These are phyloP conservation scores for Ennomos erosarius DNA, from an alignment of 2,888 invertebrate genomes.

Conservation along the genomic window DNA sequence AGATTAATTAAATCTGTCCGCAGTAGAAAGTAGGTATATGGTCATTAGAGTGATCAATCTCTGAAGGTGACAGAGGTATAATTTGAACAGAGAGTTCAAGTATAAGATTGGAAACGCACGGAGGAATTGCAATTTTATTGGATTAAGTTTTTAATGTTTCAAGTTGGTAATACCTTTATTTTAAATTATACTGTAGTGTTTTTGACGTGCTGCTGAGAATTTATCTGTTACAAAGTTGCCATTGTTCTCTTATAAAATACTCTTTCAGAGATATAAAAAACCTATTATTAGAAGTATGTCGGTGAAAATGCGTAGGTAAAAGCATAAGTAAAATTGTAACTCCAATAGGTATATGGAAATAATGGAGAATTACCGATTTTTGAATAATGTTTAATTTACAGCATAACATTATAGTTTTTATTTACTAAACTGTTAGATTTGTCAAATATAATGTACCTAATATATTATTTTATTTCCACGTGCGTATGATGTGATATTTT, in stretches of 20 bases:
- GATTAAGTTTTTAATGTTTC: not conserved
- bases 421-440: not conserved
- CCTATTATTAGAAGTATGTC: too few relatives aligned
- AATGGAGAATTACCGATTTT: too few relatives aligned
- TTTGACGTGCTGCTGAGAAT: too few relatives aligned
- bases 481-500: conserved; percentile 60
- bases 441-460: not conserved
- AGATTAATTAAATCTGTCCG: conserved; percentile 5
- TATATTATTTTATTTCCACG: conserved; percentile 6
- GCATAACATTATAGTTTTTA: not conserved
- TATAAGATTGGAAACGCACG: conserved; percentile 6
- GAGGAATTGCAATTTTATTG: conserved; percentile 8
- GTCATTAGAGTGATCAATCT: conserved; percentile 4
- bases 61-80: not conserved
- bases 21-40: conserved; percentile 1
- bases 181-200: too few relatives aligned
- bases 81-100: conserved; percentile 6
- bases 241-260: too few relatives aligned
- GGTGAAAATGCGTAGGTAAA: too few relatives aligned
- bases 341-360: too few relatives aligned
- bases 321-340: too few relatives aligned
- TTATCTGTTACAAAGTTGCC: too few relatives aligned
- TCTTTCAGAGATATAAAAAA: too few relatives aligned
- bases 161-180: too few relatives aligned
- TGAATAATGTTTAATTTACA: too few relatives aligned